Evolutionary conservation across 2,113 vertebrate genomes (phyloP).

Genomic region (Oncorhynchus nerka): DNA sequence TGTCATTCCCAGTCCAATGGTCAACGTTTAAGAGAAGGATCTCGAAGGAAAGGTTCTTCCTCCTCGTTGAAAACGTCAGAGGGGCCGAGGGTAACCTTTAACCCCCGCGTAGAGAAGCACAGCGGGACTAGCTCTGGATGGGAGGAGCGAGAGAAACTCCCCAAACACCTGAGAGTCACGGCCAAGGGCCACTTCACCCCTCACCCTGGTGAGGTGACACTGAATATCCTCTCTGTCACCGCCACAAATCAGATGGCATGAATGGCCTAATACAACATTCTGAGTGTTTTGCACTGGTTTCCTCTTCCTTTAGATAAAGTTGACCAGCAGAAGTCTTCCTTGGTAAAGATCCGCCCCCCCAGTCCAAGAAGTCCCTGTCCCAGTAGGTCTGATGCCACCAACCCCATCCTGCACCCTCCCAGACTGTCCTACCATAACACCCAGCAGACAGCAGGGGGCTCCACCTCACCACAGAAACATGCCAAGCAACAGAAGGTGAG

Average conservation of each 20-base stretch:
- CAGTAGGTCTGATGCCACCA: constrained; percentile 30
- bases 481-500: constrained; percentile 51
- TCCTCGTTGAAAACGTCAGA: constrained; percentile 37
- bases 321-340: constrained; percentile 18
- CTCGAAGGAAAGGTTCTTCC: constrained; percentile 20
- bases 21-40: constrained; percentile 12
- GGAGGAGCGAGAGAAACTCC: constrained; percentile 34
- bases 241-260: background rate
- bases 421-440: constrained; percentile 51
- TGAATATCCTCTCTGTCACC: too few relatives aligned
- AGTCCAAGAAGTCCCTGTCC: constrained; percentile 35
- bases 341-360: constrained; percentile 53
- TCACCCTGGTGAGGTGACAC: constrained; percentile 58
- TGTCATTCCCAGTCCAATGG: constrained; percentile 36
- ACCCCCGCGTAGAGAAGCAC: constrained; percentile 38
- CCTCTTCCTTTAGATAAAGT: constrained; percentile 42
- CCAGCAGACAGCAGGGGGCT: constrained; percentile 38
- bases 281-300: background rate
- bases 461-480: constrained; percentile 18
- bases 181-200: constrained; percentile 56
- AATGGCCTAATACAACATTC: background rate
- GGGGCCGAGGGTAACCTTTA: constrained; percentile 60
- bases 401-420: constrained; percentile 60
- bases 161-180: constrained; percentile 32
- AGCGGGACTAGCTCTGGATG: constrained; percentile 15